A percentile compares a stretch with the other conserved stretches of the same genome.
Conservation (phyloP, 1,140 invertebrate species). For the Drosophila sturtevanti region DNA sequence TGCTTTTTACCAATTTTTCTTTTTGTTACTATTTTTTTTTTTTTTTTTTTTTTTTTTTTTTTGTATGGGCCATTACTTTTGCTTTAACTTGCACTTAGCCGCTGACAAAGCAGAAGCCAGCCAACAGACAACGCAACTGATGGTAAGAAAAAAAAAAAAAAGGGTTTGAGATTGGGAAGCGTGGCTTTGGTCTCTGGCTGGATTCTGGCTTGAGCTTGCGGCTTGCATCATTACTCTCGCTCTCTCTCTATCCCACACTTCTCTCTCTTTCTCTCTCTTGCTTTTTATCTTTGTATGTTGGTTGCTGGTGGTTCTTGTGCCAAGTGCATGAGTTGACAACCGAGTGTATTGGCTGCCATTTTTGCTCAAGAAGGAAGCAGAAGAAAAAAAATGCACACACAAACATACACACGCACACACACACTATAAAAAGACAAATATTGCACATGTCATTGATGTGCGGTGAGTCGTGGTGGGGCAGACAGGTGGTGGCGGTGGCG, state of each 20-base stretch:
- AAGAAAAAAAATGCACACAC: background rate
- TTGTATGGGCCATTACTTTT: constrained; percentile 64
- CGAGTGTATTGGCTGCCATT: constrained; percentile 73
- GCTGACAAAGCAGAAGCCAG: constrained; percentile 67
- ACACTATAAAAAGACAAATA: constrained; percentile 60
- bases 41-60: constrained; percentile 15
- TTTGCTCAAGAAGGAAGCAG: constrained; percentile 18
- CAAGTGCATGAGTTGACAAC: constrained; percentile 72
- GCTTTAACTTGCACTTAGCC: constrained; percentile 74
- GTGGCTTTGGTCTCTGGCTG: background rate
- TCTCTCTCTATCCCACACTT: background rate
- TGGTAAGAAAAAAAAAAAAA: too few species aligned
- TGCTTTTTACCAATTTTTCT: background rate
- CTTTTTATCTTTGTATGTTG: too few species aligned
- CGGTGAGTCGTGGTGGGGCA: constrained; percentile 7
- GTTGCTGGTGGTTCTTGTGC: constrained; percentile 44
- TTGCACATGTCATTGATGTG: constrained; percentile 75
- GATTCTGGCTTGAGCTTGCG: background rate
- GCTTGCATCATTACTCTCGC: constrained; percentile 66
- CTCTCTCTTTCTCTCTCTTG: background rate
- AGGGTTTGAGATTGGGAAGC: background rate
- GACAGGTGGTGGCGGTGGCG: background rate
- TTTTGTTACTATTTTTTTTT: background rate
- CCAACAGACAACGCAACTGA: background rate
- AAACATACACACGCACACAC: background rate